Evolutionary conservation across 2,888 invertebrate genomes (phyloP).

Genomic region (Eupithecia pulchellata): DNA sequence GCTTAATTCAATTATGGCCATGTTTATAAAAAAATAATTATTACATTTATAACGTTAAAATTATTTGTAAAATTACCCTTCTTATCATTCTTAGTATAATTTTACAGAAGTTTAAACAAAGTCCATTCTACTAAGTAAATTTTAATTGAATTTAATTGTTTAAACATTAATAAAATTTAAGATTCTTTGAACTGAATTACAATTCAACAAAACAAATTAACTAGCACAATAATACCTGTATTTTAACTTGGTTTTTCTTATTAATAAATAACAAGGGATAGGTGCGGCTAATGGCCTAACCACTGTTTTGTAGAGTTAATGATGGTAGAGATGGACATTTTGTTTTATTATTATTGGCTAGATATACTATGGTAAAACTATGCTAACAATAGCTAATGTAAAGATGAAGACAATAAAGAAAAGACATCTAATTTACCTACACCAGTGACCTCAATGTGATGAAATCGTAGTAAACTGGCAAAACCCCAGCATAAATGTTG

Average conservation of each 20-base stretch:
- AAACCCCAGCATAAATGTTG: background rate
- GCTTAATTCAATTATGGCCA: too few relatives aligned
- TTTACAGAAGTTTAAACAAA: background rate
- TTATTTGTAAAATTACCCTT: too few relatives aligned
- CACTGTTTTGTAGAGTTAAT: conserved; percentile 28
- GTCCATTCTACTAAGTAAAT: background rate
- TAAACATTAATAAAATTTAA: background rate
- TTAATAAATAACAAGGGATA: conserved; percentile 54
- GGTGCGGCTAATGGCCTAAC: conserved; percentile 60
- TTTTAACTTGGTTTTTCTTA: conserved; percentile 16
- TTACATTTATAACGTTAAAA: too few relatives aligned
- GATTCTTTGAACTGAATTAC: background rate
- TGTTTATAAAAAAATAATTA: too few relatives aligned
- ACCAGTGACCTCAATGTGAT: background rate
- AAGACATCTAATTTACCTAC: background rate
- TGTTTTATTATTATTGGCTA: background rate
- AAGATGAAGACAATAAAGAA: too few relatives aligned
- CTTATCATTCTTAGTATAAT: too few relatives aligned
- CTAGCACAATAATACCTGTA: background rate
- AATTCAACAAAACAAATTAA: background rate
- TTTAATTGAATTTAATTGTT: background rate
- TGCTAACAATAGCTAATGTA: background rate
- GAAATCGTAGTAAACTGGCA: conserved; percentile 14
- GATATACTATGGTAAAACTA: background rate
- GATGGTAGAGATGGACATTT: conserved; percentile 14